Evolutionary conservation across 2,888 invertebrate species (phyloP).

Genomic region (Sminthurinus aureus): DNA sequence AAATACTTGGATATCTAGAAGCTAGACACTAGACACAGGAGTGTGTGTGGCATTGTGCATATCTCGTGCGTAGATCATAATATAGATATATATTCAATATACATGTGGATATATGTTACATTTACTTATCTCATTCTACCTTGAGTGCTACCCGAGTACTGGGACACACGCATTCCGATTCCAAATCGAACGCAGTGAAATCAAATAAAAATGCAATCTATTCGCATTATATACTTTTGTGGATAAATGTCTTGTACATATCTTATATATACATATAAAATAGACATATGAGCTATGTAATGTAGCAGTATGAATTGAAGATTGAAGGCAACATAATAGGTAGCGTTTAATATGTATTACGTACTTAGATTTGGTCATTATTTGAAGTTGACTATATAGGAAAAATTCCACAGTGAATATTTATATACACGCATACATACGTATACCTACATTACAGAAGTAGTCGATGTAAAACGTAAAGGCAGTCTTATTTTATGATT

Average conservation of each 20-base stretch:
- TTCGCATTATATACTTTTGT: too few species aligned
- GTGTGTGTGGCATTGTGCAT: conserved; percentile 11
- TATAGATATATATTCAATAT: not conserved
- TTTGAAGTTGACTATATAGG: not conserved
- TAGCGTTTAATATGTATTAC: not conserved
- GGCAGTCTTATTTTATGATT: conserved; percentile 2
- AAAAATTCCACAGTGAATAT: not conserved
- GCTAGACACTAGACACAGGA: too few species aligned
- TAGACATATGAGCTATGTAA: too few species aligned
- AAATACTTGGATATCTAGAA: not conserved
- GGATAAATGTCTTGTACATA: not conserved
- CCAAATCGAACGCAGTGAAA: not conserved
- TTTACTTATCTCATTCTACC: conserved; percentile 11
- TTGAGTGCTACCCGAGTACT: not conserved
- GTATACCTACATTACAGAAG: not conserved
- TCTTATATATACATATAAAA: too few species aligned
- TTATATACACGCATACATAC: not conserved
- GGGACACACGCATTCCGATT: not conserved
- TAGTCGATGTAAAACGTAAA: not conserved
- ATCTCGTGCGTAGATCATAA: conserved; percentile 4
- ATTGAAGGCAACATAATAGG: not conserved
- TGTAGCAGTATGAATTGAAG: too few species aligned
- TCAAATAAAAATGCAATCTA: not conserved
- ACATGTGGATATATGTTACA: too few species aligned
- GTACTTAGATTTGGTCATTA: not conserved